Percentiles rank a stretch among this genome's conserved stretches.
Conservation (phyloP, 2,888 invertebrate genomes). For the Hoplodrina ambigua region DNA sequence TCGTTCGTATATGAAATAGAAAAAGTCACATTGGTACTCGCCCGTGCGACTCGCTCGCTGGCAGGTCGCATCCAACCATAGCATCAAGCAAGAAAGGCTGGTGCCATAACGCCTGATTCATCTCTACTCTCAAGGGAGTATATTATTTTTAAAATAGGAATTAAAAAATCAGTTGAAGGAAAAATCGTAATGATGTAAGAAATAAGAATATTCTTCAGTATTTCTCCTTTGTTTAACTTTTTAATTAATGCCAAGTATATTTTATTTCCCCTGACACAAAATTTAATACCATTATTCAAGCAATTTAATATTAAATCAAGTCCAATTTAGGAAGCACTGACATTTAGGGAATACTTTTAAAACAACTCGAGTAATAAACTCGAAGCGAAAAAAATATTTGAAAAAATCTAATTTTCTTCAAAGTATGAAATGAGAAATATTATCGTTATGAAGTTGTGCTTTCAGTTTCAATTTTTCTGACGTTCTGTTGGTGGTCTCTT, state of each 20-base stretch:
- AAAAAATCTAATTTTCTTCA: conserved; percentile 56
- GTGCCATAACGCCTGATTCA: too few relatives aligned
- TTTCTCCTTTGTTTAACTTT: conserved; percentile 2
- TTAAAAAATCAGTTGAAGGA: too few relatives aligned
- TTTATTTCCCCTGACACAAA: conserved; percentile 35
- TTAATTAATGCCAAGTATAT: conserved; percentile 21
- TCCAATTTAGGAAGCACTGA: conserved; percentile 28
- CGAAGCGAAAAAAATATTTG: conserved; percentile 38
- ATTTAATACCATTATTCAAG: conserved; percentile 31
- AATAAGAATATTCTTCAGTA: neutral
- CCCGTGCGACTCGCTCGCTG: too few relatives aligned
- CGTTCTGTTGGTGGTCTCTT: conserved; percentile 65
- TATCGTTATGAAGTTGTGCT: conserved; percentile 64
- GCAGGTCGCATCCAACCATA: too few relatives aligned
- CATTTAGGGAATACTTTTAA: conserved; percentile 55
- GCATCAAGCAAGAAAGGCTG: too few relatives aligned
- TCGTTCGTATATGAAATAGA: too few relatives aligned
- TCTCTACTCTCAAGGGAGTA: too few relatives aligned
- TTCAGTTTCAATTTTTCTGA: conserved; percentile 72
- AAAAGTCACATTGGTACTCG: too few relatives aligned
- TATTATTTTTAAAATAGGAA: too few relatives aligned
- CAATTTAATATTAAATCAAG: conserved; percentile 43
- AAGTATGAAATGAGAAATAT: conserved; percentile 60
- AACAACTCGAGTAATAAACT: conserved; percentile 51
- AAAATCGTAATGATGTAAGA: too few relatives aligned